phyloP scores from a whole-genome alignment of 2,888 invertebrate species.

The Dione vanillae region DNA sequence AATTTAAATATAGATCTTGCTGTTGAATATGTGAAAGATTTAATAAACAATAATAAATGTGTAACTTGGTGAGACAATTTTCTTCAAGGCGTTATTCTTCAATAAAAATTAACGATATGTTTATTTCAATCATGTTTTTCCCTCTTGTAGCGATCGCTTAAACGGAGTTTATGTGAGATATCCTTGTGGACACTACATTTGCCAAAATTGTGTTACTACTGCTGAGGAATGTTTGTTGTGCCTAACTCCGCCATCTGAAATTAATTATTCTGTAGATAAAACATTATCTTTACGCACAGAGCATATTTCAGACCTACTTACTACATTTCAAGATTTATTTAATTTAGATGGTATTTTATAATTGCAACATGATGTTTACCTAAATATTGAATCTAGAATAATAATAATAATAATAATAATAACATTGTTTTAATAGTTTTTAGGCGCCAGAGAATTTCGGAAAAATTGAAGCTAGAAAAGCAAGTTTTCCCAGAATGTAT shows the following conservation, averaged over 20 bases:
- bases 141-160: constrained; percentile 62
- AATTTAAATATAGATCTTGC: constrained; percentile 56
- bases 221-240: constrained; percentile 62
- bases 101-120: no score
- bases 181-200: constrained; percentile 68
- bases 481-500: constrained; percentile 75
- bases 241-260: constrained; percentile 52
- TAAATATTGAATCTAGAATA: constrained; percentile 9
- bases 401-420: background rate
- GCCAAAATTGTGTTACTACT: constrained; percentile 60
- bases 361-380: background rate
- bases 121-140: constrained; percentile 37
- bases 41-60: constrained; percentile 64
- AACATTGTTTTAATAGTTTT: constrained; percentile 60
- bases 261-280: constrained; percentile 54
- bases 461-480: constrained; percentile 69
- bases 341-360: constrained; percentile 63
- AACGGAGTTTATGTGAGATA: constrained; percentile 60
- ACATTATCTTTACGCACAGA: constrained; percentile 56
- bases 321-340: constrained; percentile 62
- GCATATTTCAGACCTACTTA: constrained; percentile 58
- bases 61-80: constrained; percentile 40
- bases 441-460: constrained; percentile 62
- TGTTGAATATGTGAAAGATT: constrained; percentile 58
- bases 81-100: background rate